These are phyloP conservation scores for Drosophila watanabei DNA, from an alignment of 1,140 invertebrate species.

Conservation along the genomic window DNA sequence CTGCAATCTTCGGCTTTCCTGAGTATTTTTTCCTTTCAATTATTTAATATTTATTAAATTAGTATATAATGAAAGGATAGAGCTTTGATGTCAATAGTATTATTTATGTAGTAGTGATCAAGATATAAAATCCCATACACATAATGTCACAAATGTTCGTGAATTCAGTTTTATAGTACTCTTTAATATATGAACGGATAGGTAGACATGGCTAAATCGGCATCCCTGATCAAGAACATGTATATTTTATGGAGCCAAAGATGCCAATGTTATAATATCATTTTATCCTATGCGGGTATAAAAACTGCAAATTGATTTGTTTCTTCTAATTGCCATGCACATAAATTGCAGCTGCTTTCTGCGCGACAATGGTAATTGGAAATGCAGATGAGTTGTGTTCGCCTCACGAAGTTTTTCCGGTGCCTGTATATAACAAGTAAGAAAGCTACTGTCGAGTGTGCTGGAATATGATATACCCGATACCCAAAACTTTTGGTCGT, in stretches of 20 bases:
- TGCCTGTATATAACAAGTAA: constrained; percentile 37
- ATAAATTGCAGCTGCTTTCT: constrained; percentile 72
- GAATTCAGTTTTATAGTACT: neutral
- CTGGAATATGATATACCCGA: neutral
- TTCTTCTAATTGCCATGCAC: constrained; percentile 71
- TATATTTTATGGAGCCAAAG: neutral
- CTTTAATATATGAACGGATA: too few species aligned
- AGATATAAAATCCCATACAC: neutral
- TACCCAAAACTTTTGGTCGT: neutral
- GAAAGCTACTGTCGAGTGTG: neutral
- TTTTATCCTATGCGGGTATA: neutral
- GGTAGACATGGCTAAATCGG: too few species aligned
- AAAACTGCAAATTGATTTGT: constrained; percentile 48
- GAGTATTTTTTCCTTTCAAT: neutral
- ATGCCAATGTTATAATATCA: neutral
- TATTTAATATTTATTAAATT: too few species aligned
- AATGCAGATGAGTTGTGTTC: constrained; percentile 75
- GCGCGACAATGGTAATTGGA: constrained; percentile 62
- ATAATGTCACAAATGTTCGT: neutral
- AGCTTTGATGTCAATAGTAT: neutral
- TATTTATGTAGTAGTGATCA: neutral
- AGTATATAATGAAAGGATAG: neutral
- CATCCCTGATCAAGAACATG: neutral
- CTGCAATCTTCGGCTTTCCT: neutral
- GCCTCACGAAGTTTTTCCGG: constrained; percentile 50